These are phyloP conservation scores for Zoroaster sp. DNA, from an alignment of 53 echinoderm and acorn worm genomes.

Conservation along the genomic window DNA sequence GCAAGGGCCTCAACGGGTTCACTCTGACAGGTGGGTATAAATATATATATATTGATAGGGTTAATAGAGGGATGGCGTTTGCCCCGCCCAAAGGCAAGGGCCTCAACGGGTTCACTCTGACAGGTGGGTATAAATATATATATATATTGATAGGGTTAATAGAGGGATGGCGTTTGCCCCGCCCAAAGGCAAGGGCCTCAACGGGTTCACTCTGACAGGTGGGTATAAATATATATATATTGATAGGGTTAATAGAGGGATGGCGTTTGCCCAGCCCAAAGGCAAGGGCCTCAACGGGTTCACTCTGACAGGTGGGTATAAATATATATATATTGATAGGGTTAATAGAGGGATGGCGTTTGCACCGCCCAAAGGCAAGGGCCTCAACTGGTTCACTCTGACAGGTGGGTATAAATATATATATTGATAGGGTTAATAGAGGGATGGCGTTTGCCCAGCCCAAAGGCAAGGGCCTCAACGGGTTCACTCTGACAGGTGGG, in stretches of 20 bases:
- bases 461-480: constrained; percentile 79
- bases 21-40: too few relatives aligned
- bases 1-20: too few relatives aligned
- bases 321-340: too few relatives aligned
- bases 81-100: constrained; percentile 77
- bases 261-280: not conserved
- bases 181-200: constrained; percentile 57
- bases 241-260: not conserved
- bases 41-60: too few relatives aligned
- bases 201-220: constrained; percentile 79
- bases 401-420: constrained; percentile 56
- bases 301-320: constrained; percentile 75
- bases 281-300: constrained; percentile 90
- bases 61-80: constrained; percentile 93
- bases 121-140: constrained; percentile 67
- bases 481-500: constrained; percentile 87
- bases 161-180: not conserved
- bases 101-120: constrained; percentile 83
- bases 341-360: too few relatives aligned
- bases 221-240: not conserved
- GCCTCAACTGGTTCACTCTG: constrained; percentile 65
- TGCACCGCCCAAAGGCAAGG: constrained; percentile 34
- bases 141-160: too few relatives aligned
- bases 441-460: not conserved
- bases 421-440: not conserved